phyloP scores from a whole-genome alignment of 2,113 vertebrate genomes.

The Haemorhous mexicanus region DNA sequence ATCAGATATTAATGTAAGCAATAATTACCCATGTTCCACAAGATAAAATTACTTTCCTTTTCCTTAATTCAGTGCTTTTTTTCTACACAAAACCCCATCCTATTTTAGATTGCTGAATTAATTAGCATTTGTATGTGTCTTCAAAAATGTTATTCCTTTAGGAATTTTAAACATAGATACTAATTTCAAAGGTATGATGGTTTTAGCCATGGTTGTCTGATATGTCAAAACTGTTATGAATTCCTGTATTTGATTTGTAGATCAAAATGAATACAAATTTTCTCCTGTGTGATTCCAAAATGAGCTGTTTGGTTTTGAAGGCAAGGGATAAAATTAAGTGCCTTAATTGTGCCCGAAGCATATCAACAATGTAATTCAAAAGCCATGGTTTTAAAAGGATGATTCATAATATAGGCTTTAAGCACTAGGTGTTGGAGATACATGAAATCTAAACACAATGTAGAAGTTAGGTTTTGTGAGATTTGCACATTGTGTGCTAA shows the following conservation, averaged over 20 bases:
- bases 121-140: not conserved
- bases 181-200: not conserved
- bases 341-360: not conserved
- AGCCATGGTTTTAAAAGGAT: not conserved
- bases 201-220: not conserved
- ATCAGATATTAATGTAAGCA: not conserved
- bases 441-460: not conserved
- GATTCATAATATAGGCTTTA: not conserved
- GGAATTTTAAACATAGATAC: not conserved
- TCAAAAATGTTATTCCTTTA: not conserved
- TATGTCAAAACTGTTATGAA: not conserved
- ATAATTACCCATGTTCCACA: not conserved
- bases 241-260: not conserved
- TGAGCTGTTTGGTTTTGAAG: not conserved
- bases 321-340: not conserved
- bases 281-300: not conserved
- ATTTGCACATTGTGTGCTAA: not conserved
- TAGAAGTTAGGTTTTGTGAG: not conserved
- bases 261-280: not conserved
- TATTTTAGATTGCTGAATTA: not conserved
- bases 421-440: not conserved
- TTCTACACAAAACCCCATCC: not conserved
- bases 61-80: not conserved
- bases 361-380: not conserved
- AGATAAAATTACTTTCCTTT: not conserved